A percentile compares a stretch with the other conserved stretches of the same genome.
phyloP scores from a whole-genome alignment of 2,888 invertebrate species.

The Protophormia terraenovae region DNA sequence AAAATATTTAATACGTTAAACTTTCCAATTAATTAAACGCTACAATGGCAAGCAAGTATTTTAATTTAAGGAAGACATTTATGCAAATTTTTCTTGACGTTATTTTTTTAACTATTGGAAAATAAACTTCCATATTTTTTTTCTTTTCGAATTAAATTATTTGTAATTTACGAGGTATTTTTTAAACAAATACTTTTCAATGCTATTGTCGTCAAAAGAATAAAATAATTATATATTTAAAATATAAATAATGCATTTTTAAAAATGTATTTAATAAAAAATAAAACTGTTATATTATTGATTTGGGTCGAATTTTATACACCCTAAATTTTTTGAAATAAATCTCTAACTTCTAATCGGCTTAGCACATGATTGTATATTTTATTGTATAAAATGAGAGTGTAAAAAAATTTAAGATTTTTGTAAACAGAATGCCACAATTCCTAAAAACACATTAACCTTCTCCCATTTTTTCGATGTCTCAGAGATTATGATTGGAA shows the following conservation, averaged over 20 bases:
- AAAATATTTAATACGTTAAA: too few species aligned
- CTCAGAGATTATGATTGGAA: too few species aligned
- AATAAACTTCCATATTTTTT: neutral
- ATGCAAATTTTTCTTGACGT: conserved; percentile 8
- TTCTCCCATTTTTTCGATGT: too few species aligned
- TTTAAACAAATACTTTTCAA: neutral
- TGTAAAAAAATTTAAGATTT: too few species aligned
- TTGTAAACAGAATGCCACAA: too few species aligned
- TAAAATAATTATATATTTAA: neutral
- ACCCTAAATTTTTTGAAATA: too few species aligned
- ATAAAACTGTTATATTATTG: too few species aligned
- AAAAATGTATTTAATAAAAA: neutral
- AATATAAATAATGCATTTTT: neutral
- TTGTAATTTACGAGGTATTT: neutral
- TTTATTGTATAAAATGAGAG: too few species aligned
- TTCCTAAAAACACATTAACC: too few species aligned
- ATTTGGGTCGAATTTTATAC: neutral
- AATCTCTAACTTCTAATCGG: too few species aligned
- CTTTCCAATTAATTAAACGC: too few species aligned
- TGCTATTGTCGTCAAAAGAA: conserved; percentile 1
- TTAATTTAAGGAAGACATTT: neutral
- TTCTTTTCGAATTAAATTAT: neutral
- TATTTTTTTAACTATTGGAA: neutral
- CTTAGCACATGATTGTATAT: too few species aligned
- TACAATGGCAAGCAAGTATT: neutral